Conservation (phyloP, 1,140 invertebrate species). For the Camponotus vicinus region DNA sequence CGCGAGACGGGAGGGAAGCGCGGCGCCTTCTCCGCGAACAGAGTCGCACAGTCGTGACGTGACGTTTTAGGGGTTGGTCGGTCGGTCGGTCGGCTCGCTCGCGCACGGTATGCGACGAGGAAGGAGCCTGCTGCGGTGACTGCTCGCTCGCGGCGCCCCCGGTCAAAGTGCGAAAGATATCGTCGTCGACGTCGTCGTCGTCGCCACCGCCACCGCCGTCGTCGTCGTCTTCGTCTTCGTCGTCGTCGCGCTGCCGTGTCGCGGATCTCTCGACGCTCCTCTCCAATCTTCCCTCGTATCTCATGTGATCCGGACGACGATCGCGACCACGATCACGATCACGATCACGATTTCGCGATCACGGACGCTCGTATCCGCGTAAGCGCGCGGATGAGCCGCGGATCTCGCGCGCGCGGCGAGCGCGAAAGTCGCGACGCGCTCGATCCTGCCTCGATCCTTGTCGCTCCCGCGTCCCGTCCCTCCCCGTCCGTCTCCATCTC, state of each 20-base stretch:
- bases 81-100: conserved; percentile 57
- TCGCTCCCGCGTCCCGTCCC: neutral
- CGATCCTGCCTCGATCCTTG: conserved; percentile 13
- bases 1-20: conserved; percentile 54
- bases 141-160: conserved; percentile 60
- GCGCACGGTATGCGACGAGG: conserved; percentile 71
- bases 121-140: conserved; percentile 68
- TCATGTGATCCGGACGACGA: neutral
- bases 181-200: conserved; percentile 17
- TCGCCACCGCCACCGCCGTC: neutral
- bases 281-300: neutral
- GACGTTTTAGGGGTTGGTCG: conserved; percentile 76
- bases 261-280: neutral
- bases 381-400: conserved; percentile 20
- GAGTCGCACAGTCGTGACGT: conserved; percentile 75
- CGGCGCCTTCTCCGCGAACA: conserved; percentile 64
- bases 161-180: conserved; percentile 52
- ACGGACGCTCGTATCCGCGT: conserved; percentile 30
- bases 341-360: conserved; percentile 35
- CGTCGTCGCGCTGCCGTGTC: neutral
- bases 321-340: neutral
- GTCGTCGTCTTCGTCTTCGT: neutral
- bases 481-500: neutral
- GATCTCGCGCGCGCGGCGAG: conserved; percentile 38
- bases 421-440: conserved; percentile 46